phyloP scores from a whole-genome alignment of 2,797 vertebrate species.

The Gobionotothen gibberifrons region DNA sequence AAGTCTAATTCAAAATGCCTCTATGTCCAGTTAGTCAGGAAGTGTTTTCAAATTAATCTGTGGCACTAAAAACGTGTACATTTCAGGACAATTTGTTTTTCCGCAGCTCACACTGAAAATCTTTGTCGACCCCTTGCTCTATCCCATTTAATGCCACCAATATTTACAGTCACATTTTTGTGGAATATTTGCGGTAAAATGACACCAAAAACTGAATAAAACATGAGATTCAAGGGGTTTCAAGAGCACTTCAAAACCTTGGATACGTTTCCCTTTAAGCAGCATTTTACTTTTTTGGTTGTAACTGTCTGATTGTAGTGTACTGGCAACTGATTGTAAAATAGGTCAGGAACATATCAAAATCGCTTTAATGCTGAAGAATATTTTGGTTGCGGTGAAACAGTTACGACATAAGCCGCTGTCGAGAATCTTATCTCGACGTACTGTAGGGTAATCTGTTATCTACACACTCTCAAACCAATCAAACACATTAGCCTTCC shows the following conservation, averaged over 20 bases:
- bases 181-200: slow-evolving; percentile 22
- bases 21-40: slow-evolving; percentile 21
- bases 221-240: slow-evolving; percentile 33
- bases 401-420: slow-evolving; percentile 36
- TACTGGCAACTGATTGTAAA: neutral
- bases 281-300: slow-evolving; percentile 19
- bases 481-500: slow-evolving; percentile 46
- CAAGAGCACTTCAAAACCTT: slow-evolving; percentile 59
- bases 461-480: slow-evolving; percentile 58
- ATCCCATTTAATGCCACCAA: slow-evolving; percentile 26
- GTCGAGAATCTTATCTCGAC: slow-evolving; percentile 18
- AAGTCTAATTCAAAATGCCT: slow-evolving; percentile 15
- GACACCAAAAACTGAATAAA: slow-evolving; percentile 44
- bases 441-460: slow-evolving; percentile 21
- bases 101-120: slow-evolving; percentile 24
- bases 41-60: slow-evolving; percentile 17
- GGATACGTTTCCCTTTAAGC: slow-evolving; percentile 51
- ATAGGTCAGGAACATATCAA: neutral
- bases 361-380: slow-evolving; percentile 18
- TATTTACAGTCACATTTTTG: slow-evolving; percentile 41
- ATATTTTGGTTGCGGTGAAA: slow-evolving; percentile 44
- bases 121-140: neutral
- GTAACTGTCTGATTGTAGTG: slow-evolving; percentile 21
- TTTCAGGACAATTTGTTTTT: slow-evolving; percentile 14
- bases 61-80: slow-evolving; percentile 33